phyloP scores from a whole-genome alignment of 1,140 invertebrate genomes.

The Vanessa atalanta region DNA sequence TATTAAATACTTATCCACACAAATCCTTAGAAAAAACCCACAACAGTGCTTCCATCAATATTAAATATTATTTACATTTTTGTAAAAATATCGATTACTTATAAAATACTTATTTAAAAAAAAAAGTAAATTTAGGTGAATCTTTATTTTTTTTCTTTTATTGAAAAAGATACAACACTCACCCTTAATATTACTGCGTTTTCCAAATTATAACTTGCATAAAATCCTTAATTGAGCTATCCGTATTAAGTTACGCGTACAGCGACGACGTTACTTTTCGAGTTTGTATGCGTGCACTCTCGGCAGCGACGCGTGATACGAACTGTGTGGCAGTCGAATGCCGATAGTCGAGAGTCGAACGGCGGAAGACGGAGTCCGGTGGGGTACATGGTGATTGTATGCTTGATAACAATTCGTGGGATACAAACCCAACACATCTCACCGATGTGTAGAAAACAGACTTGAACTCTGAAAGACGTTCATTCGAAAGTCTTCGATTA shows the following conservation, averaged over 20 bases:
- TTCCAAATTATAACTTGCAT: background rate
- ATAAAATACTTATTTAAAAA: too few species aligned
- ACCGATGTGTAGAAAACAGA: slow-evolving; percentile 29
- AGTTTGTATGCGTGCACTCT: slow-evolving; percentile 23
- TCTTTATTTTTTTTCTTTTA: background rate
- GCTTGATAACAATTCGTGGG: slow-evolving; percentile 36
- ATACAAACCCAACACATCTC: slow-evolving; percentile 39
- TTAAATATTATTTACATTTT: too few species aligned
- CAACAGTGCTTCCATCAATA: too few species aligned
- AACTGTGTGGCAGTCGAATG: slow-evolving; percentile 6
- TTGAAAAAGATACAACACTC: background rate
- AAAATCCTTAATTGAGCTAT: background rate
- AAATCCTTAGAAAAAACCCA: too few species aligned
- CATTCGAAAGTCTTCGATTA: slow-evolving; percentile 16
- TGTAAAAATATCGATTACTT: too few species aligned
- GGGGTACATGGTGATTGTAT: slow-evolving; percentile 19
- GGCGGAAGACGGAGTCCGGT: slow-evolving; percentile 24
- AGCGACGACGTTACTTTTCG: background rate
- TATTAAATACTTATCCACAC: too few species aligned
- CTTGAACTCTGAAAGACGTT: slow-evolving; percentile 16
- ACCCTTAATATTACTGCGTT: background rate
- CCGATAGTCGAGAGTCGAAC: background rate
- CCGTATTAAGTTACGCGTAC: background rate
- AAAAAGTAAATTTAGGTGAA: too few species aligned
- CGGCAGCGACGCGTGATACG: slow-evolving; percentile 24